Evolutionary conservation across 2,797 vertebrate species (phyloP), one percentile per base, ranked within the genome.

Genomic region (Chromis chromis): DNA sequence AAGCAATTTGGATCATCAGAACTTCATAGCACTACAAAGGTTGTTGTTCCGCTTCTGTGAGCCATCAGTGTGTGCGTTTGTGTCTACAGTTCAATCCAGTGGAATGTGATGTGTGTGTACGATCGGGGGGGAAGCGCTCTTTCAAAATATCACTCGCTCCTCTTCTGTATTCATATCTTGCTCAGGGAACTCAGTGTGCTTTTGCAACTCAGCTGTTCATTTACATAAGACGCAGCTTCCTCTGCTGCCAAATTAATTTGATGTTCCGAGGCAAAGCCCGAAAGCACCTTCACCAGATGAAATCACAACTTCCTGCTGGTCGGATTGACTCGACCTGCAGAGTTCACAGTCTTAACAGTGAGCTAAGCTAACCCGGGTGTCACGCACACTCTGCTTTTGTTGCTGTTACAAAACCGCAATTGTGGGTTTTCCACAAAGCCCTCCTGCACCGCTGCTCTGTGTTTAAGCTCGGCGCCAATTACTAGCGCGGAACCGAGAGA

Each of bases 211-310:
- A 85, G 78, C 71, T 71, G 78, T 76, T 83, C 42, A 84, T 89
- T 88, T 84, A 72, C 89, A 84, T 84, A 84, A 86, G 78, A 79
- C 58, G 50, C 79, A 68, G 64, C 76, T 53, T 78, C 69, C 65
- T 88, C 72, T 57, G 65, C 28, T 50, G 65, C 70, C 79, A 78
- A 83, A 82, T 82, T 67, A 76, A 85, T 82, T 50, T 82, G 56
- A 79, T 79, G 65, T 49, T 71, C 67, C 4, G 40, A 69, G 77
- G 67, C 39, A 10, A 73, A 65, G 63, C 74, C 59, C 69, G 24
- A 8, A 54, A 71, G 48, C 76, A 50, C 44, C 55, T 66, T 44
- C 75, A 33, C 67, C 27, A 58, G 54, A 55, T 28, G 16, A 44
- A 44, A 62, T 28, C 55, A 13, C 65, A 24, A 62, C 78, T 74